Evolutionary conservation across 2,113 vertebrate species (phyloP).

Genomic region (Oreotragus oreotragus): DNA sequence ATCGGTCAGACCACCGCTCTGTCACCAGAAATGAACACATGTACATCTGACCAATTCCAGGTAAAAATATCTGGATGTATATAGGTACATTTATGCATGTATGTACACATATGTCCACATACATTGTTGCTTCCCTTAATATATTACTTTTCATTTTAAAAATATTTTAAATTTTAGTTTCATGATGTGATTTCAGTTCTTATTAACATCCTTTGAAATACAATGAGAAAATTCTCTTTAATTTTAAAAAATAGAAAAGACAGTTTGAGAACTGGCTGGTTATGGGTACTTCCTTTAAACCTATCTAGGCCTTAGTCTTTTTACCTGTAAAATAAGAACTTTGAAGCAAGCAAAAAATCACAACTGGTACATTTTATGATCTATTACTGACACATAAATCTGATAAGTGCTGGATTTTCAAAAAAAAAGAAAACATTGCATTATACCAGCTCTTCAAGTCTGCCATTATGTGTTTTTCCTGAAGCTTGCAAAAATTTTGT

Average conservation of each 20-base stretch:
- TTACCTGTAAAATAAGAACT: background rate
- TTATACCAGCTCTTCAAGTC: background rate
- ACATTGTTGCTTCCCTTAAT: background rate
- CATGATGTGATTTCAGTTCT: slow-evolving; percentile 11
- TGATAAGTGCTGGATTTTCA: background rate
- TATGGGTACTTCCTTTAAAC: slow-evolving; percentile 26
- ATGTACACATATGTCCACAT: background rate
- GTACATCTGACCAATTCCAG: slow-evolving; percentile 89
- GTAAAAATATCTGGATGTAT: slow-evolving; percentile 75
- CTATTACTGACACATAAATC: background rate
- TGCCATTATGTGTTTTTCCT: background rate
- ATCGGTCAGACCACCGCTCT: slow-evolving; percentile 86
- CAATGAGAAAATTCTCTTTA: slow-evolving; percentile 32
- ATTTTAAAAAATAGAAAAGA: slow-evolving; percentile 40
- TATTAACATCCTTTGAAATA: slow-evolving; percentile 8
- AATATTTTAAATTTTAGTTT: slow-evolving; percentile 34
- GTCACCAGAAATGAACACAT: slow-evolving; percentile 82
- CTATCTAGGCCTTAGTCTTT: background rate
- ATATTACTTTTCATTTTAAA: background rate
- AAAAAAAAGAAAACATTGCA: background rate
- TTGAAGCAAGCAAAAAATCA: background rate
- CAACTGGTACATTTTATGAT: background rate
- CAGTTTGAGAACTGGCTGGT: slow-evolving; percentile 1
- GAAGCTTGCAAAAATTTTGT: slow-evolving; percentile 23
- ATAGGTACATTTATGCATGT: background rate